phyloP scores from a whole-genome alignment of 2,113 vertebrate genomes.

The Crotalus tigris region DNA sequence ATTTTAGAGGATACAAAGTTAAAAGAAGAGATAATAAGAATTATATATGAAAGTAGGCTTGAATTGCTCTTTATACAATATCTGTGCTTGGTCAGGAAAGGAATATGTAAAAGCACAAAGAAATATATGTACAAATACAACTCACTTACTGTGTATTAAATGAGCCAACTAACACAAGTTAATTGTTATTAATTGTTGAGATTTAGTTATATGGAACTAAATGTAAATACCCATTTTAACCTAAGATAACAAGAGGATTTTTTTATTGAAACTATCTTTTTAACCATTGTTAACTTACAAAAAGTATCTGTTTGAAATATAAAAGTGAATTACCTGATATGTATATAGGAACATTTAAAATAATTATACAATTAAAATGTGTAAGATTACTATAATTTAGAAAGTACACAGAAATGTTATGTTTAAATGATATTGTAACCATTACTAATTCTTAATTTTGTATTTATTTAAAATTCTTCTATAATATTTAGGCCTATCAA shows the following conservation, averaged over 20 bases:
- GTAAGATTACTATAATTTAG: too few species aligned
- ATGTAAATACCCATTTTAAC: background rate
- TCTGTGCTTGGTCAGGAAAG: background rate
- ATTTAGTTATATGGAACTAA: background rate
- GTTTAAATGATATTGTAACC: background rate
- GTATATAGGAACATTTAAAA: background rate
- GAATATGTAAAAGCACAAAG: background rate
- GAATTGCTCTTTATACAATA: background rate
- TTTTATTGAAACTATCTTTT: background rate
- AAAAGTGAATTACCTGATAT: background rate
- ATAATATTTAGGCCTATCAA: background rate
- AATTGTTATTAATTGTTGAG: background rate
- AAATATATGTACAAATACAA: background rate
- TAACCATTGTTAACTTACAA: background rate
- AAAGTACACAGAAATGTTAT: background rate
- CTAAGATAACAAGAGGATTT: background rate
- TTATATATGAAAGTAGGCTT: background rate
- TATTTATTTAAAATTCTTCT: background rate
- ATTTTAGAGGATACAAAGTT: background rate
- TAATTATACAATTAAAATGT: background rate
- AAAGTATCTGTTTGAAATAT: background rate
- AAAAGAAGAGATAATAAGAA: background rate
- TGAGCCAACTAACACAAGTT: background rate
- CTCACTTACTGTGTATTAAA: background rate
- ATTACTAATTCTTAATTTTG: background rate